Evolutionary conservation across 2,797 vertebrate genomes (phyloP), one percentile per base, ranked within the genome.

Genomic region (Eidolon dupreanum): DNA sequence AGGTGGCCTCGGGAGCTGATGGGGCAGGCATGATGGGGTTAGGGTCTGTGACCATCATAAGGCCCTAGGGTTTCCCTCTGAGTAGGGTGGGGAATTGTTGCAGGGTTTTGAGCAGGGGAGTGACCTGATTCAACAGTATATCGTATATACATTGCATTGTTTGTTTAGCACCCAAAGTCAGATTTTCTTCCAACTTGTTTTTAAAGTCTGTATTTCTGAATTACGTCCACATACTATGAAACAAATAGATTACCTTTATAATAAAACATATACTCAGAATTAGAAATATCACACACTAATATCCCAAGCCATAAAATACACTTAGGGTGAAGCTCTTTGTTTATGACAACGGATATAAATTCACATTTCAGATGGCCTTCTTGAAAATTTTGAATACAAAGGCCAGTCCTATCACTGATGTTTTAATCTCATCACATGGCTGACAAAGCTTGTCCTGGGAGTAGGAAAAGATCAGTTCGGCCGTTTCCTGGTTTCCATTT

Each of bases 191-290:
- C 65, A 74, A 73, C 36, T 65, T 5, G 17, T 82, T 92, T 90
- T 74, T 63, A 55, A 93, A 75, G 46, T 93, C 59, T 61, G 19
- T 6, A 33, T 65, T 66, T 94, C 57, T 73, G 66, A 66, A 88
- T 33, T 61, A 79, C 31, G 53, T 43, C 11, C 17, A 36, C 8
- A 70, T 53, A n/a, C 82, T 51, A 4, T 49, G 63, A 26, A 66
- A 63, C 38, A n/a, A 36, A 93, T 74, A 22, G 38, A 79, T 11
- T 46, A 33, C 36, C 36, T 31, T 24, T 17, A 33, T 81, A 31
- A 71, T 61, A 92, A 85, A 92, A 75, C 17, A 57, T 36, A 43
- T 22, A 5, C 11, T 51, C 66, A 26, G 78, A 20, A 53, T 70
- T 73, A 71, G 77, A 88, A 95, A 36, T 33, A 38, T 41, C 85